Base-by-base conservation (phyloP, 2,888 invertebrate species). In the Tetropium fuscum region DNA sequence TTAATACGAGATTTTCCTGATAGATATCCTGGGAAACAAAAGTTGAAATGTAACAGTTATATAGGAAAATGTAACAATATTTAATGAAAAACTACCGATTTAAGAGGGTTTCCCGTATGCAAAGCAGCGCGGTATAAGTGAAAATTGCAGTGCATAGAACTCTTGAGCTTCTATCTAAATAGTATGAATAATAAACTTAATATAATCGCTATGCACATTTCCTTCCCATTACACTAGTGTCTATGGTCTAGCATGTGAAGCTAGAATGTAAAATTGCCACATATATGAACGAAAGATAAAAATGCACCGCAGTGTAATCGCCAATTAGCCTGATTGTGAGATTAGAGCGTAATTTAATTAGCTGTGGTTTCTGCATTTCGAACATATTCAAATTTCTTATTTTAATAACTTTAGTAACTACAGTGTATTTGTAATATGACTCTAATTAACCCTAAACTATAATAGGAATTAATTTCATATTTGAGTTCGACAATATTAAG, bases 141-240 rank as follows among this genome's bases (percentile, higher is more conserved):
- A 40, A 40, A 40, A 40, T 40, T n/a, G 18, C 10, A 19, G 7
- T 40, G 18, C 18, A 30, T 5, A 11, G 11, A 32, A 32, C n/a
- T n/a, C n/a, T n/a, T n/a, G n/a, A n/a, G n/a, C n/a, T n/a, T 32
- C 10, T 32, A 11, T 3, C 11, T 32, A 32, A 11, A 32, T 32
- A 3, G 11, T 32, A 32, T 32, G 8, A 32, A 4, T 8, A n/a
- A 11, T 1, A 20, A 18, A 10, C 11, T 41, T 41, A 41, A 41
- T 41, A 41, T 19, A 22, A 41, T 41, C 10, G 22, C 41, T 6
- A 19, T 41, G 6, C 10, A 18, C 7, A 41, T 20, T 41, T 41
- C 7, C 19, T 6, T 13, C 20, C 3, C 10, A 40, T 40, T 40
- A 11, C 40, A 40, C 6, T 11, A 6, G 20, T 3, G 13, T 6